Base-by-base conservation (phyloP, 1,140 invertebrate genomes). In the Aphelenchoides fujianensis region DNA sequence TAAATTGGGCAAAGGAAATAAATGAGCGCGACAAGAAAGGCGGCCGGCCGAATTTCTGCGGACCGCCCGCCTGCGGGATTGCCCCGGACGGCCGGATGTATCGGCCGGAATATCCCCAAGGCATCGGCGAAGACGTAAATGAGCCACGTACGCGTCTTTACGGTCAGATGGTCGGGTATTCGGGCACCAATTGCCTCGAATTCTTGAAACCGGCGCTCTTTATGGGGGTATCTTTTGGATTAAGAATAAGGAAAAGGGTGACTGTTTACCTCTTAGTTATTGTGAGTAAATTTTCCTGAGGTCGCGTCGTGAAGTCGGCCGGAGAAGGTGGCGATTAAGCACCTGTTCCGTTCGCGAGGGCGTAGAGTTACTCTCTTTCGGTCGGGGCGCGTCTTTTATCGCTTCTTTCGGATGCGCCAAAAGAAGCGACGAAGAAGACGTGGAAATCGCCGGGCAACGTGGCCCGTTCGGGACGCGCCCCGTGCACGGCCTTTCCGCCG, bases 381-480 rank as follows among this genome's bases (percentile, higher is more conserved):
- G 12, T 48, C 41, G 12, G 23, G 12, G 23, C 12, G 12, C 41
- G 12, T 48, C 41, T 23, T 48, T 23, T 48, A n/a, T 23, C 41
- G 41, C 41, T 48, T 48, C 23, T 48, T 48, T 12, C 23, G 23
- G 41, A 48, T 23, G 12, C 12, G 41, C 41, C 12, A 48, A 48
- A 48, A 23, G 23, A 48, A 48, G 23, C 23, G 23, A 12, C 12
- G 23, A 48, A 48, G 23, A 23, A 48, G 41, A 48, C 41, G 41
- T 48, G 41, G 41, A 48, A 48, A 48, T 48, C 41, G 23, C 41
- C 41, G 41, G 23, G 41, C 41, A 48, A 48, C 41, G 41, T 48
- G 12, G 41, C 12, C 23, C 41, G n/a, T n/a, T n/a, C n/a, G n/a
- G n/a, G n/a, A n/a, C n/a, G n/a, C n/a, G n/a, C n/a, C n/a, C n/a